A percentile compares a stretch with the other conserved stretches of the same genome.
Conservation (phyloP, 2,797 vertebrate genomes). For the Peromyscus aztecus region DNA sequence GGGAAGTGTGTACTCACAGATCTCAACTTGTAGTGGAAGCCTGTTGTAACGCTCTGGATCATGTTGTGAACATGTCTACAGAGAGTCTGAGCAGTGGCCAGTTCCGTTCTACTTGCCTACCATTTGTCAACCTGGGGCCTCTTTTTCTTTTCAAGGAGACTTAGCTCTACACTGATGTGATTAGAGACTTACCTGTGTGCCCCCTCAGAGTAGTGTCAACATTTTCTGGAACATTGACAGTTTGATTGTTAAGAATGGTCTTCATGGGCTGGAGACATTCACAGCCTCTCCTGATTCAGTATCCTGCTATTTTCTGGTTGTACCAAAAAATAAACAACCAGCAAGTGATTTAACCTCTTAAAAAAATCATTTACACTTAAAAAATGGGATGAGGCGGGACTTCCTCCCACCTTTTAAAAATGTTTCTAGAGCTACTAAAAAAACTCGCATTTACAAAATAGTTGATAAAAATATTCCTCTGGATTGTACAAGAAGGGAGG, state of each 20-base stretch:
- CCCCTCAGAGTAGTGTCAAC: neutral
- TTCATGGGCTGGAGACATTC: neutral
- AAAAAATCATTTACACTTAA: too few relatives aligned
- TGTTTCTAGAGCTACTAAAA: too few relatives aligned
- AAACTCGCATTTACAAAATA: too few relatives aligned
- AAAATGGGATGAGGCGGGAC: too few relatives aligned
- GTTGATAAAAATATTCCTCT: too few relatives aligned
- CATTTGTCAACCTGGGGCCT: neutral
- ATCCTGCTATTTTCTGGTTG: too few relatives aligned
- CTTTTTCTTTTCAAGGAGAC: neutral
- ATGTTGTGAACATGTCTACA: neutral
- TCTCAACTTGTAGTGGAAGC: neutral
- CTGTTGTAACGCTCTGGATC: neutral
- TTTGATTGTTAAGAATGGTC: neutral
- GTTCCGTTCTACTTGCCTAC: neutral
- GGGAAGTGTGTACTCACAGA: neutral
- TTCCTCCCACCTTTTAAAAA: too few relatives aligned
- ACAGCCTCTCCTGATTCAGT: too few relatives aligned
- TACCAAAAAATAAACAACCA: too few relatives aligned
- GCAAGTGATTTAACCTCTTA: too few relatives aligned
- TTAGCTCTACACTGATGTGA: neutral
- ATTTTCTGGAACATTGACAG: neutral
- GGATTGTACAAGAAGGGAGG: too few relatives aligned
- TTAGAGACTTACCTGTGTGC: neutral
- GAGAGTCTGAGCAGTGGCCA: neutral